A percentile compares a stretch with the other conserved stretches of the same genome.
Evolutionary conservation across 2,113 vertebrate genomes (phyloP).

Genomic region (Sorex araneus): DNA sequence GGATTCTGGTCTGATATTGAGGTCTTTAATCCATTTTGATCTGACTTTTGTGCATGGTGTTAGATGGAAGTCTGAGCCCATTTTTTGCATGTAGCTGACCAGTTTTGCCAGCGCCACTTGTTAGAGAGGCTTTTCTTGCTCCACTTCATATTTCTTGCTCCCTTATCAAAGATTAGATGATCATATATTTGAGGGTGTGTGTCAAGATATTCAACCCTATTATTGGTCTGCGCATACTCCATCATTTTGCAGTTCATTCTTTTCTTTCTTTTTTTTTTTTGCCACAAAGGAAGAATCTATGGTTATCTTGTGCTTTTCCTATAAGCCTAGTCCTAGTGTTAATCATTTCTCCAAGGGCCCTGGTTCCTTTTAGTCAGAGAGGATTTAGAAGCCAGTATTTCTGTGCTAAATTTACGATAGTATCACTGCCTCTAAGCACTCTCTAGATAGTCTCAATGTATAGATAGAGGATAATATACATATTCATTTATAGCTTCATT

Average conservation of each 20-base stretch:
- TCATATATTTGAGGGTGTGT: no score
- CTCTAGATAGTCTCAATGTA: not conserved
- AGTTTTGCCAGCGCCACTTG: no score
- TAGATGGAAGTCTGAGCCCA: no score
- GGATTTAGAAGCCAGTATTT: not conserved
- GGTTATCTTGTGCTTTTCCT: not conserved
- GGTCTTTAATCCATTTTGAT: no score
- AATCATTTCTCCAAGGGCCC: not conserved
- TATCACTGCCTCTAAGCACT: not conserved
- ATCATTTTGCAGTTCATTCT: not conserved
- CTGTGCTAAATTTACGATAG: not conserved
- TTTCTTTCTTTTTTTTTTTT: constrained; percentile 15
- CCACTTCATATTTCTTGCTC: no score
- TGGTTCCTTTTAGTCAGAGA: not conserved
- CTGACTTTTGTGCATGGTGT: no score
- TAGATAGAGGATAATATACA: not conserved
- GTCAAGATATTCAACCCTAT: no score
- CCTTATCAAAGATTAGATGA: no score
- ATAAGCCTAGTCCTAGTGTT: not conserved
- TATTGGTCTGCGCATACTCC: not conserved
- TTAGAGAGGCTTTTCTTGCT: no score
- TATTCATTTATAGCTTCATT: not conserved
- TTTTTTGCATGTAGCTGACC: no score
- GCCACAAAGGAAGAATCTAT: not conserved
- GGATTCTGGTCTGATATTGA: no score